These are phyloP conservation scores for Dryoscopus gambensis DNA, from an alignment of 2,113 vertebrate species.

Conservation along the genomic window DNA sequence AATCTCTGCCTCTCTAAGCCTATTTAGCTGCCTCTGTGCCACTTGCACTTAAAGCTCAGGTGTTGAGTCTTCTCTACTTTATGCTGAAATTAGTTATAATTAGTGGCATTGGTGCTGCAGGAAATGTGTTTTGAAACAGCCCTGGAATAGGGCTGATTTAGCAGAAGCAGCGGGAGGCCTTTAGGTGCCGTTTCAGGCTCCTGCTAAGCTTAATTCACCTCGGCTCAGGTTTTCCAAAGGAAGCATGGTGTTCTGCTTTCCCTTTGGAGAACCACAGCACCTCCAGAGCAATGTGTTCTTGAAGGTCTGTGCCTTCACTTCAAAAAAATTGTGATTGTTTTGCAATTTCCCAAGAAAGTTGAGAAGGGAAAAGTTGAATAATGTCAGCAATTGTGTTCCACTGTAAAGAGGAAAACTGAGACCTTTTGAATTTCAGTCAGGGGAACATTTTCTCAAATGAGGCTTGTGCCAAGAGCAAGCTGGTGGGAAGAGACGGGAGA, in stretches of 20 bases:
- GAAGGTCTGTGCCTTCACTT: not conserved
- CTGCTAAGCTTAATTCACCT: not conserved
- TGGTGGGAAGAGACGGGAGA: not conserved
- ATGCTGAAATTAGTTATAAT: not conserved
- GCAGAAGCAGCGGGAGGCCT: not conserved
- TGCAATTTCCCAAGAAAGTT: not conserved
- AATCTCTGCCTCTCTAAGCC: not conserved
- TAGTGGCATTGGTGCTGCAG: not conserved
- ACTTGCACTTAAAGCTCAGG: not conserved
- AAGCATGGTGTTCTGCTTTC: not conserved
- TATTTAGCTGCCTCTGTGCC: not conserved
- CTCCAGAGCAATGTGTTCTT: not conserved
- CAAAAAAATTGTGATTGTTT: not conserved
- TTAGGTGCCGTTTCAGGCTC: not conserved
- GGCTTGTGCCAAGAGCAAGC: not conserved
- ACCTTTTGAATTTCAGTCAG: not conserved
- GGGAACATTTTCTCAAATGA: not conserved
- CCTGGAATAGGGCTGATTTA: not conserved
- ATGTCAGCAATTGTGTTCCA: not conserved
- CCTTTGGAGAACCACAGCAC: not conserved
- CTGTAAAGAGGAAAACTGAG: not conserved
- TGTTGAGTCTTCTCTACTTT: not conserved
- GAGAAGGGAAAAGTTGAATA: not conserved
- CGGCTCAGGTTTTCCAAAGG: not conserved
- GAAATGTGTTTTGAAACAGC: not conserved